A percentile compares a stretch with the other conserved stretches of the same genome.
Evolutionary conservation across 2,797 vertebrate genomes (phyloP).

Genomic region (Cetoscarus ocellatus): DNA sequence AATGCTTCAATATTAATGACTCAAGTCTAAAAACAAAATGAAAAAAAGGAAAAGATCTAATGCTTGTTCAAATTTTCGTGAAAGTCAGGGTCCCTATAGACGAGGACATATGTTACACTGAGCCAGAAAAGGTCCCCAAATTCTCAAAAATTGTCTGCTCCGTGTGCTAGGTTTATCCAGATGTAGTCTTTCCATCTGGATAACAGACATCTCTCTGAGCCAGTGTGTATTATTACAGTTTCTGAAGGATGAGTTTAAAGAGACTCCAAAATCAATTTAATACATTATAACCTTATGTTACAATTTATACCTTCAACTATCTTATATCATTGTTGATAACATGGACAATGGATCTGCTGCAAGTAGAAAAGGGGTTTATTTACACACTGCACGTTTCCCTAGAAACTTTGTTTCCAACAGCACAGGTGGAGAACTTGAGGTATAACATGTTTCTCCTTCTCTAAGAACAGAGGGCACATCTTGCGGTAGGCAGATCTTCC

Average conservation of each 20-base stretch:
- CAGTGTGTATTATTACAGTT: neutral
- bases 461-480: constrained; percentile 32
- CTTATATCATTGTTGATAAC: neutral
- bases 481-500: constrained; percentile 39
- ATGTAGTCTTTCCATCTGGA: too few species aligned
- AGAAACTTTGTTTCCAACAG: constrained; percentile 16
- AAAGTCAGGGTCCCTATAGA: too few species aligned
- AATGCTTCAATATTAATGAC: too few species aligned
- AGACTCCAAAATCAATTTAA: constrained; percentile 1
- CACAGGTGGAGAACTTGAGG: constrained; percentile 43
- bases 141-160: too few species aligned
- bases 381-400: constrained; percentile 3
- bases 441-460: constrained; percentile 35
- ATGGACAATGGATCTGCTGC: neutral
- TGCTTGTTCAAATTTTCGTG: too few species aligned
- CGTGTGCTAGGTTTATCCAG: too few species aligned
- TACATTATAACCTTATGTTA: neutral
- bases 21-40: too few species aligned
- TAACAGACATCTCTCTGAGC: too few species aligned
- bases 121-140: too few species aligned
- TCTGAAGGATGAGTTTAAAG: constrained; percentile 10
- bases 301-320: neutral
- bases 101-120: too few species aligned
- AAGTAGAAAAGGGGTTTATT: constrained; percentile 18
- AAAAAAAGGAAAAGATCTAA: too few species aligned